Base-by-base conservation (phyloP, 1,140 invertebrate genomes). In the Leptonema lineaticorne region DNA sequence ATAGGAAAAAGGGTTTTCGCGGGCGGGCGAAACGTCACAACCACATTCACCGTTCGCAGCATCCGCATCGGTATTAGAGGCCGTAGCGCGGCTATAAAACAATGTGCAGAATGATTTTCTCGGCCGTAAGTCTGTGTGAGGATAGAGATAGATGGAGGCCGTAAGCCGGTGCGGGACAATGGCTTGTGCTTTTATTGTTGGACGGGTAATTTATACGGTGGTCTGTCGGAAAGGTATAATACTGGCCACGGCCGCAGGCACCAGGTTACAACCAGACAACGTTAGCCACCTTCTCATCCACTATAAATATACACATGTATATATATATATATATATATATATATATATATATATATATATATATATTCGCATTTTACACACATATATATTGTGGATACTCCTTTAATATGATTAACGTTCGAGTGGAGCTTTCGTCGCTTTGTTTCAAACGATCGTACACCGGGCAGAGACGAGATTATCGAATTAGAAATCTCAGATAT, bases 201-300 rank as follows among this genome's bases (percentile, higher is more conserved):
- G 67, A 22, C 28, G 62, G 67, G 67, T 69, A 69, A 69, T 69
- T 69, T 69, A 69, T 69, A 69, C 60, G 50, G 67, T 45, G 67
- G 67, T 66, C 18, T 37, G 20, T 24, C 24, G 64, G 7, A 66
- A 56, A 26, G 16, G 50, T 28, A 16, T 28, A 29, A 59, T 16
- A 45, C 37, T 45, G 14, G 37, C 22, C 50, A 56, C n/a, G 22
- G 18, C 50, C 7, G 11, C 8, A 11, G 50, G 9, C 26, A n/a
- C n/a, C n/a, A n/a, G n/a, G 33, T n/a, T n/a, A 37, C 33, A 8
- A n/a, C 8, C 33, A 37, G n/a, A n/a, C n/a, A n/a, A n/a, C n/a
- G n/a, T n/a, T n/a, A n/a, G n/a, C n/a, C n/a, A n/a, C n/a, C n/a
- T n/a, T n/a, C n/a, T n/a, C n/a, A n/a, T n/a, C n/a, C n/a, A n/a